Evolutionary conservation across 1,140 invertebrate genomes (phyloP), one percentile per base, ranked within the genome.

Genomic region (Prorops nasuta): DNA sequence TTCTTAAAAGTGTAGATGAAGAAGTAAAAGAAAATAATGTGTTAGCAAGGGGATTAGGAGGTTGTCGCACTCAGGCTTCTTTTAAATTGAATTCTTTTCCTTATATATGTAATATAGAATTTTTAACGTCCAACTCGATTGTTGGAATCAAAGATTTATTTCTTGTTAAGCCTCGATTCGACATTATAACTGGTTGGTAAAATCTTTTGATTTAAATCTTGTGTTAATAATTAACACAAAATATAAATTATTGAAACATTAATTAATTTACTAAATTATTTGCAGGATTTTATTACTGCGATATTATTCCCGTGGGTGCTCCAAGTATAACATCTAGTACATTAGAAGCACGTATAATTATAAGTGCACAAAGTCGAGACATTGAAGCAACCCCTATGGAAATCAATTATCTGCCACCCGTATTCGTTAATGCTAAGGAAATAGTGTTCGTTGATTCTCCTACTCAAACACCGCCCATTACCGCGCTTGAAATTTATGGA

Each of bases 271-370:
- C 19, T 18, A 39, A 4, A 18, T 43, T 24, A 3, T 37, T 58
- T 58, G 16, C 40, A 77, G 74, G 75, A 8, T 74, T 75, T 44
- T 79, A 79, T 51, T 77, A 71, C 16, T 79, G 77, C 28, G 75
- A 77, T 28, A 63, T 79, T n/a, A 67, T 77, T 38, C 71, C 77
- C 15, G 73, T 76, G 52, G 64, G 67, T 42, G 56, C 57, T 16
- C 67, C 74, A n/a, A 70, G 63, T 16, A 55, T 72, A n/a, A 31
- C 58, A 12, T 64, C 60, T 3, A 78, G 76, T 49, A 64, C 60
- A 7, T 32, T 66, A 17, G 74, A 76, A 48, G 71, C 58, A 4
- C 64, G 58, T 45, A 44, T 78, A 20, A 58, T 60, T 43, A 68
- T 78, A 28, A 74, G 51, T 49, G 73, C 68, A 1, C 55, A 71